Percentiles rank a stretch among this genome's conserved stretches.
Conservation (phyloP, 2,888 invertebrate genomes). For the Microctonus aethiopoides region DNA sequence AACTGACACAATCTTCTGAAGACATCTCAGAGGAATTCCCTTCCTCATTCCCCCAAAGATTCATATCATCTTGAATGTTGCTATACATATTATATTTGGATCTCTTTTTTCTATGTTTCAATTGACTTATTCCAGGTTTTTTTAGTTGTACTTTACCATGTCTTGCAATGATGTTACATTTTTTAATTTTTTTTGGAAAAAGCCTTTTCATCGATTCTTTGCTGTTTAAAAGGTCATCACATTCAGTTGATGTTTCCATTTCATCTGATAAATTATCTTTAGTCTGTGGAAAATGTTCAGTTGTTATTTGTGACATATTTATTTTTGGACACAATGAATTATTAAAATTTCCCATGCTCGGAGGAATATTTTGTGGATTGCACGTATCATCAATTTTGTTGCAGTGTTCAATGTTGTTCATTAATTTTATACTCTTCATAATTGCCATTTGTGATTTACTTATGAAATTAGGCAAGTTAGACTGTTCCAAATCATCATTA, state of each 20-base stretch:
- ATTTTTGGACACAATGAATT: background rate
- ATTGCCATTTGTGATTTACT: slow-evolving; percentile 18
- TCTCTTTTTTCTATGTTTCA: slow-evolving; percentile 52
- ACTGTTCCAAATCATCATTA: background rate
- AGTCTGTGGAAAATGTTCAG: no score
- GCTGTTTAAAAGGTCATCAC: background rate
- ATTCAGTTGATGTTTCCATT: background rate
- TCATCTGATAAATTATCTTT: background rate
- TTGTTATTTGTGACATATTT: no score
- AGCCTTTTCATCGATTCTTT: slow-evolving; percentile 31
- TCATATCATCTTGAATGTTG: slow-evolving; percentile 47
- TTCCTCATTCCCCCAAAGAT: slow-evolving; percentile 40
- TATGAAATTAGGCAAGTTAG: background rate
- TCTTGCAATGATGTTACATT: slow-evolving; percentile 44
- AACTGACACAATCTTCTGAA: background rate
- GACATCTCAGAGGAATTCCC: background rate
- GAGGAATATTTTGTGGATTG: background rate
- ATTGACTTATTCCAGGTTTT: slow-evolving; percentile 57
- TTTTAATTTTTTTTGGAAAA: slow-evolving; percentile 40
- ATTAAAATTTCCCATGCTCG: background rate
- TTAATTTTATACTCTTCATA: background rate
- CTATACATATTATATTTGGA: slow-evolving; percentile 47
- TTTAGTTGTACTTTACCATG: slow-evolving; percentile 53
- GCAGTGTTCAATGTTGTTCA: background rate
- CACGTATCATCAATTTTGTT: background rate